Base-by-base conservation (phyloP, 2,888 invertebrate species). In the Patella ulyssiponensis region DNA sequence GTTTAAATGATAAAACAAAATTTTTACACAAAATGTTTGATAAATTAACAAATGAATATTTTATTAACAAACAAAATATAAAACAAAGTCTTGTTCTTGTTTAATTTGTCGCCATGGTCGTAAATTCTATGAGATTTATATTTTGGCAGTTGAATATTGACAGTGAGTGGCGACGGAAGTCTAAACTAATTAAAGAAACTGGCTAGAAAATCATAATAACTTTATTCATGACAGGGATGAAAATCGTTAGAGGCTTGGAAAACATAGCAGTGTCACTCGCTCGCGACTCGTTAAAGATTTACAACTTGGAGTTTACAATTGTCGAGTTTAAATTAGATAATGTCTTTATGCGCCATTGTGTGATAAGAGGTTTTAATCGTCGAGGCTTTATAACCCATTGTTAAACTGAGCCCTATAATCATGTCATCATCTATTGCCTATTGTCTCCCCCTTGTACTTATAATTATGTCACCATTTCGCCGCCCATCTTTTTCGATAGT, bases 191-290 rank as follows among this genome's bases (percentile, higher is more conserved):
- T 64, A 64, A 23, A 20, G 14, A 64, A 64, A 23, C 11, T 23
- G 64, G 64, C 64, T 12, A 64, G 64, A 23, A 20, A 3, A 20
- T 23, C 12, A 64, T 64, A 64, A 64, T 64, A 23, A 64, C 64
- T 64, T 64, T 23, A 64, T 64, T 64, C 64, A 64, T 20, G 23
- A 23, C 20, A 23, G 64, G 23, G 64, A 64, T 23, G 64, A 64
- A 64, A 23, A 20, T 64, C 20, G 64, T 64, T 64, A 23, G 64
- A 23, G 64, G 64, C 64, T 23, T 64, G 64, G 23, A 64, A 64
- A 64, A 64, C 64, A 64, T 64, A 64, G 64, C 64, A 64, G 64
- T 64, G 64, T 64, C 64, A 64, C 12, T 64, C 64, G 64, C 64
- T 64, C 64, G 64, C 64, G 64, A 64, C 64, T 64, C 64, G 64